phyloP scores from a whole-genome alignment of 37 sponge, comb jelly and placozoan species.

The Mnemiopsis leidyi region DNA sequence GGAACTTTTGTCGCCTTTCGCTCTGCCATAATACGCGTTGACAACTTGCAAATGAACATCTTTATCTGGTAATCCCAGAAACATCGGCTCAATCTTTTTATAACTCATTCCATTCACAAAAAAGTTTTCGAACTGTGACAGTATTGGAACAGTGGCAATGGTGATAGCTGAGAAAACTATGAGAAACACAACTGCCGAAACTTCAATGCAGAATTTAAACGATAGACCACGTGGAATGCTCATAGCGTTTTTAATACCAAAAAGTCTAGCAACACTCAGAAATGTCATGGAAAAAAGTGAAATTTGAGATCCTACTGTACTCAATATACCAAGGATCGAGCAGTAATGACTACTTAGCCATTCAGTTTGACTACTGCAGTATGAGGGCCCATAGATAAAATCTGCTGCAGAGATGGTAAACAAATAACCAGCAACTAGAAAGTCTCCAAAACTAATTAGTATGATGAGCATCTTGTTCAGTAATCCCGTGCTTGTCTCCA shows the following conservation, averaged over 20 bases:
- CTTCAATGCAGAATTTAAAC: background rate
- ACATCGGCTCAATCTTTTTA: background rate
- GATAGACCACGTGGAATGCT: background rate
- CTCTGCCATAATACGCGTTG: background rate
- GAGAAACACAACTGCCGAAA: background rate
- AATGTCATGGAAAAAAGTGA: background rate
- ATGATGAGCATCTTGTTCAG: background rate
- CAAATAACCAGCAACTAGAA: background rate
- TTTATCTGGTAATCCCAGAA: background rate
- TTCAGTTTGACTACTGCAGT: background rate
- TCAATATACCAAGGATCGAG: background rate
- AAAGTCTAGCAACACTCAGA: background rate
- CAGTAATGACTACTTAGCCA: background rate
- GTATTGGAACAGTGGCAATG: background rate
- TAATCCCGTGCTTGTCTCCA: background rate
- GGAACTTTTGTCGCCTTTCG: background rate
- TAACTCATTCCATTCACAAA: background rate
- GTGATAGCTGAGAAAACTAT: background rate
- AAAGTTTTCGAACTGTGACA: background rate
- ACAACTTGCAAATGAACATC: background rate
- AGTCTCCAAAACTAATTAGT: background rate
- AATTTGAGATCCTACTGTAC: background rate
- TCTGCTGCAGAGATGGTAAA: background rate
- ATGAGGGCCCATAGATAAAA: background rate
- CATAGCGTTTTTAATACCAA: background rate